Base-by-base conservation (phyloP, 2,888 invertebrate species). In the Listrodromus nycthemerus region DNA sequence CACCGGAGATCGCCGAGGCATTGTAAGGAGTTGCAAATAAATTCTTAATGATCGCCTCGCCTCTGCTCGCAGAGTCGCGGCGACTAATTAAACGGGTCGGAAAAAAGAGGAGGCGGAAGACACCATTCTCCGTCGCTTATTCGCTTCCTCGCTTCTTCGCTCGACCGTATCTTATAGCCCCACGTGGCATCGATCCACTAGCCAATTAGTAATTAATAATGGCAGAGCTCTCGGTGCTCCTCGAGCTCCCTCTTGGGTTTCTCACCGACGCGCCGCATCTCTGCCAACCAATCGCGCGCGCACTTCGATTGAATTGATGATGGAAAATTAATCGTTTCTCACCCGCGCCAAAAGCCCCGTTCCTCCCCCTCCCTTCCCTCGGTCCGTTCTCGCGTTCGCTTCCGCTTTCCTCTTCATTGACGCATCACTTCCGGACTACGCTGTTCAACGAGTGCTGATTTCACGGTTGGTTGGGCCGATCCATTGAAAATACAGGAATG, bases 161-260 rank as follows among this genome's bases (percentile, higher is more conserved):
- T 21, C 76, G 80, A 50, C 78, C 81, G 83, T 86, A 85, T 88
- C 88, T 88, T 88, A 87, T 87, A 87, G 89, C 80, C 71, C 50
- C 78, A 83, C 80, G 79, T 78, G 75, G 73, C 76, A 71, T 73
- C 76, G 76, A 55, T 63, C 66, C 76, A 80, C 71, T 7, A 79
- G 83, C 89, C 90, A 90, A 90, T 90, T 90, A 90, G 90, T 88
- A 89, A 90, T 90, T 90, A 89, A 90, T 90, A 90, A 90, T 87
- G 87, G 84, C 86, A 83, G 70, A 80, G 58, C 48, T 52, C 67
- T 73, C 80, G 73, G 73, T 80, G 55, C 45, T 41, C 48, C 37
- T 66, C 48, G 41, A 21, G 55, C 30, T 52, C 70, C 55, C 61
- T 55, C 48, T 27, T 71, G 66, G 48, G 24, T 70, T 45, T 69